Percentiles rank a stretch among this genome's conserved stretches.
Conservation (phyloP, 2,797 vertebrate species). For the Vespertilio murinus region DNA sequence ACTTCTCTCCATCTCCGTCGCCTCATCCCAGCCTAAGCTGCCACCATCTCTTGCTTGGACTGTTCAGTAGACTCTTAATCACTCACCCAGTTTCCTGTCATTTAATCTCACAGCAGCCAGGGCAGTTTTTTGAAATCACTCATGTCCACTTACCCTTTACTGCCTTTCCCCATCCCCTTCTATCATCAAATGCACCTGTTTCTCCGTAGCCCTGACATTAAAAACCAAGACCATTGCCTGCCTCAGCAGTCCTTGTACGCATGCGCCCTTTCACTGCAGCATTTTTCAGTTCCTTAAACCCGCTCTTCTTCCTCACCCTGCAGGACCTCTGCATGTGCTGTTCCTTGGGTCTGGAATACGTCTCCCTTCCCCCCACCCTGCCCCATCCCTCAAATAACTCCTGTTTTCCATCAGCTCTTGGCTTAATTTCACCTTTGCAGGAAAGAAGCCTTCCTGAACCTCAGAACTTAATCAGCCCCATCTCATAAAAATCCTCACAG, state of each 20-base stretch:
- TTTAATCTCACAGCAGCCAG: neutral
- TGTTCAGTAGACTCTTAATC: neutral
- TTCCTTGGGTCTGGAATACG: neutral
- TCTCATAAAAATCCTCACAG: neutral
- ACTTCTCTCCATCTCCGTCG: neutral
- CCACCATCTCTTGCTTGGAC: neutral
- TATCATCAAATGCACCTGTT: neutral
- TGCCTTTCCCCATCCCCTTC: neutral
- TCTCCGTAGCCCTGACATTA: neutral
- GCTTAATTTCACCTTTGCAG: neutral
- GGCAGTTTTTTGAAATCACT: neutral
- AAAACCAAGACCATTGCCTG: neutral
- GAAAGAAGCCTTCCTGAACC: neutral
- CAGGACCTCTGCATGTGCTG: neutral
- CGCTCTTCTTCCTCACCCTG: neutral
- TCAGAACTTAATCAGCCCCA: neutral
- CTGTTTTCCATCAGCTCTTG: neutral
- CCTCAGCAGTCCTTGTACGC: neutral
- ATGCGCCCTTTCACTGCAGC: rapidly evolving
- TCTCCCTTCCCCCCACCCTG: too few relatives aligned
- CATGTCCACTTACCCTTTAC: neutral
- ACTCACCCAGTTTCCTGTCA: neutral
- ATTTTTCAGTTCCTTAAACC: neutral
- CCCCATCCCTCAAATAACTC: too few relatives aligned
- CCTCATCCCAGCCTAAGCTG: too few relatives aligned